A percentile compares a stretch with the other conserved stretches of the same genome.
These are phyloP conservation scores for Pandemis heparana DNA, from an alignment of 2,888 invertebrate species.

Conservation along the genomic window DNA sequence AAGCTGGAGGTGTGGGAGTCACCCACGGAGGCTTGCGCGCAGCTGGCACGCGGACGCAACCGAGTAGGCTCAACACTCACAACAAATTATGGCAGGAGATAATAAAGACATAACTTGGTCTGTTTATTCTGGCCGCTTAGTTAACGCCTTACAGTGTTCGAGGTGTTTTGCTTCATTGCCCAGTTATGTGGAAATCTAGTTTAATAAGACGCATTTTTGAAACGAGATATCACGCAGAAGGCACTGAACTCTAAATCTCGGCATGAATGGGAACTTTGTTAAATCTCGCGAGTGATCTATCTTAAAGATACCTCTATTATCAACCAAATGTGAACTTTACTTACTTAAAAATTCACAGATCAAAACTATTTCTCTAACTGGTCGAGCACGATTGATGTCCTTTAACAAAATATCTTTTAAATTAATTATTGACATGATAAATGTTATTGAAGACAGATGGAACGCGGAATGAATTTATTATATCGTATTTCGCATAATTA, in stretches of 20 bases:
- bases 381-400: slow-evolving; percentile 2
- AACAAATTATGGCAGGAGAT: slow-evolving; percentile 60
- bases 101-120: slow-evolving; percentile 53
- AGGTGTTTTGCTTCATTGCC: slow-evolving; percentile 47
- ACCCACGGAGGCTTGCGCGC: slow-evolving; percentile 55
- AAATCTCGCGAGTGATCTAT: neutral
- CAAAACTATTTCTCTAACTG: slow-evolving; percentile 9
- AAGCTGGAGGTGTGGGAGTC: slow-evolving; percentile 52
- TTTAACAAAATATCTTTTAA: slow-evolving; percentile 14
- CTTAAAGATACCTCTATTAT: slow-evolving; percentile 4
- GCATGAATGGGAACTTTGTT: slow-evolving; percentile 16
- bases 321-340: neutral
- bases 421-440: slow-evolving; percentile 9
- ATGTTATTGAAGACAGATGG: slow-evolving; percentile 18
- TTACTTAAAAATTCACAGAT: neutral
- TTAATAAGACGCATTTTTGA: slow-evolving; percentile 19
- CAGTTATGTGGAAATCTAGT: slow-evolving; percentile 20
- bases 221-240: slow-evolving; percentile 26
- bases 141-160: slow-evolving; percentile 40
- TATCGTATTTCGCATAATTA: slow-evolving; percentile 18
- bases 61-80: slow-evolving; percentile 59
- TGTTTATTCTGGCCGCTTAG: slow-evolving; percentile 54
- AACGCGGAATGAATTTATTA: slow-evolving; percentile 31
- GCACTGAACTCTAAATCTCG: slow-evolving; percentile 20
- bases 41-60: slow-evolving; percentile 59